Base-by-base conservation (phyloP, 2,797 vertebrate species). In the Poeciliopsis turneri region DNA sequence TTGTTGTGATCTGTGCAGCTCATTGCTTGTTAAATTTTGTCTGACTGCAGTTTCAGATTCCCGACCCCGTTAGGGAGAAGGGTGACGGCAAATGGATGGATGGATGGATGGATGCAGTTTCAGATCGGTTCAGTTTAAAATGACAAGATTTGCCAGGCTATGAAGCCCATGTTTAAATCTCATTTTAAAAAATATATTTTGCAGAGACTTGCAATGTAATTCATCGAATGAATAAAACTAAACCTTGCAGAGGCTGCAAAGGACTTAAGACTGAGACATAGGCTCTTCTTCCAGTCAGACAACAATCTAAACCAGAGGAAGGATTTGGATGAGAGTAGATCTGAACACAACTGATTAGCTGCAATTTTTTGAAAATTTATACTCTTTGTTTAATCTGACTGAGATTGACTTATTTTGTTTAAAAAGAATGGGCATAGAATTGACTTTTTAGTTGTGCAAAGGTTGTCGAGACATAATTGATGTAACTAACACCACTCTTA, bases 1-100 rank as follows among this genome's bases (percentile, higher is more conserved):
- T 16, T 30, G 64, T 72, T 79, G 46, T 64, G 51, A 78, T 61
- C 1, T 57, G 79, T 36, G 25, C n/a, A n/a, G 2, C 15, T 72
- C 18, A 7, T 18, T 41, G 57, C 39, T 75, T 85, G 71, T 53
- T 39, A 46, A 59, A n/a, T n/a, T 64, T 71, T 55, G 25, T 20
- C 1, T 30, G 28, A 72, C 45, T 70, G 30, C 51, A 72, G n/a
- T n/a, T n/a, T n/a, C n/a, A n/a, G n/a, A n/a, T n/a, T n/a, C n/a
- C n/a, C n/a, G n/a, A n/a, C n/a, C n/a, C n/a, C n/a, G n/a, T n/a
- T n/a, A n/a, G n/a, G n/a, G n/a, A n/a, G n/a, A n/a, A n/a, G n/a
- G n/a, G n/a, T n/a, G n/a, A n/a, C n/a, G n/a, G n/a, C n/a, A n/a
- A n/a, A n/a, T n/a, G n/a, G n/a, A n/a, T n/a, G n/a, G n/a, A n/a